phyloP scores from a whole-genome alignment of 1,140 invertebrate species.

The Tribolium madens region DNA sequence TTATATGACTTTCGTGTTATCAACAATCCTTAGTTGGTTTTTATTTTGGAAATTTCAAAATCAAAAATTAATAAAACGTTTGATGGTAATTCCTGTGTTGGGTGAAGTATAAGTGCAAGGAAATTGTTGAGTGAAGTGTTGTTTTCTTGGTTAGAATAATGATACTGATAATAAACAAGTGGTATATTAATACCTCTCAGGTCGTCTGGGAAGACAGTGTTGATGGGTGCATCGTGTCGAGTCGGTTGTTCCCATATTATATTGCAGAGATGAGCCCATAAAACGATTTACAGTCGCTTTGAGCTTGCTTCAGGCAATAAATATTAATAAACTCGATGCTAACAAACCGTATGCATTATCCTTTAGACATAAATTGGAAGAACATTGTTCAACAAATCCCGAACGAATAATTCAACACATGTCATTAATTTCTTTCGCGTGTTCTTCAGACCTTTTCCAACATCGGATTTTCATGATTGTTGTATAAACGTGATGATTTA shows the following conservation, averaged over 20 bases:
- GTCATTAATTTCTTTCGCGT: slow-evolving; percentile 37
- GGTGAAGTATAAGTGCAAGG: background rate
- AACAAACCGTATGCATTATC: slow-evolving; percentile 56
- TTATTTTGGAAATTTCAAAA: too few relatives aligned
- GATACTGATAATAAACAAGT: slow-evolving; percentile 8
- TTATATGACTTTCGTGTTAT: background rate
- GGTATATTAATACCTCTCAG: background rate
- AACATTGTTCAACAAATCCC: slow-evolving; percentile 9
- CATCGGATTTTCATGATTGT: slow-evolving; percentile 7
- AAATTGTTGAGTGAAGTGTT: background rate
- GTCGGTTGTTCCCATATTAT: slow-evolving; percentile 45
- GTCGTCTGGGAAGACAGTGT: slow-evolving; percentile 6
- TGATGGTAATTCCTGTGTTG: too few relatives aligned
- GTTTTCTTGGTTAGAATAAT: background rate
- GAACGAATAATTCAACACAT: slow-evolving; percentile 30
- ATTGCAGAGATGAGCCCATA: slow-evolving; percentile 53
- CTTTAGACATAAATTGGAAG: slow-evolving; percentile 34
- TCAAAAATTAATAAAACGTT: too few relatives aligned
- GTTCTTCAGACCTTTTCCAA: background rate
- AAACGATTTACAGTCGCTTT: slow-evolving; percentile 53
- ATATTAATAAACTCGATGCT: slow-evolving; percentile 56
- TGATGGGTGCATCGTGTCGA: slow-evolving; percentile 38
- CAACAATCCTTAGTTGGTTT: background rate
- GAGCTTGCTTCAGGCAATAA: slow-evolving; percentile 50
- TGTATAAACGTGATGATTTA: slow-evolving; percentile 28